Conservation (phyloP, 1,140 invertebrate genomes). For the Tetraneura akinire region DNA sequence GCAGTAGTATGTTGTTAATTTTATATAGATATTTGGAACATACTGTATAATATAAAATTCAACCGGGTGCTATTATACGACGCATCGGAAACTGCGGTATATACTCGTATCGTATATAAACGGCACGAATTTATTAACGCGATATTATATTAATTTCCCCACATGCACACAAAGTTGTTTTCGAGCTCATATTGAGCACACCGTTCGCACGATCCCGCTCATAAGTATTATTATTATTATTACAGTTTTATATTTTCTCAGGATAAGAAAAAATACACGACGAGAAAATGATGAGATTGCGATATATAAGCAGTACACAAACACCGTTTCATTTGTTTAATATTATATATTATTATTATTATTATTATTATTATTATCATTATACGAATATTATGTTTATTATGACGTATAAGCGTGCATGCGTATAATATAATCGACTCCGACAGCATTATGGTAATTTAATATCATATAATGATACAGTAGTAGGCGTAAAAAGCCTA, state of each 20-base stretch:
- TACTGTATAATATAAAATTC: neutral
- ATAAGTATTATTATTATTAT: slow-evolving; percentile 1
- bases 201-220: slow-evolving; percentile 14
- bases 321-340: neutral
- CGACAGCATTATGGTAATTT: neutral
- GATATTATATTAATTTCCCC: slow-evolving; percentile 1
- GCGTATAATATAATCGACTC: neutral
- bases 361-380: too few relatives aligned
- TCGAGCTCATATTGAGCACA: neutral
- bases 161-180: neutral
- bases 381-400: too few relatives aligned
- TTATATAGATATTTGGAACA: neutral
- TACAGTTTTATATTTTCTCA: neutral
- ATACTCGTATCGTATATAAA: slow-evolving; percentile 16
- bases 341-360: neutral
- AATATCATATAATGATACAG: neutral
- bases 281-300: neutral
- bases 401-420: neutral
- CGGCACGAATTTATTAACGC: slow-evolving; percentile 1
- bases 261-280: neutral
- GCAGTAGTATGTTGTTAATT: too few relatives aligned
- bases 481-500: neutral
- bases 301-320: neutral
- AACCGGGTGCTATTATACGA: neutral
- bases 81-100: neutral